Conservation (phyloP, 2,797 vertebrate genomes). For the Leptoclinus maculatus region DNA sequence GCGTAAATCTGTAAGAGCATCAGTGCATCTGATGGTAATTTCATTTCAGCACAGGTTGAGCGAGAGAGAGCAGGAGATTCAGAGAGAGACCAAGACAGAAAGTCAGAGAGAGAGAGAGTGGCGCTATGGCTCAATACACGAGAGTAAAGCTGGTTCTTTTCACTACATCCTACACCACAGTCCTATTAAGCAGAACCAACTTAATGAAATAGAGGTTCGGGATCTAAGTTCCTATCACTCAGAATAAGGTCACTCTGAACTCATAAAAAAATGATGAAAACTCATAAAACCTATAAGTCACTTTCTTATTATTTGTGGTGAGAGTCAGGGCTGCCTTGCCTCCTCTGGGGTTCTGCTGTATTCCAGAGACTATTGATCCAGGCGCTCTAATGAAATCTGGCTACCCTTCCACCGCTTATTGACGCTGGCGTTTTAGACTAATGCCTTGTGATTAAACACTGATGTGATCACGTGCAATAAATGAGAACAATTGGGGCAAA, state of each 20-base stretch:
- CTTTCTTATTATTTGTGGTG: slow-evolving; percentile 48
- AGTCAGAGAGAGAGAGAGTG: background rate
- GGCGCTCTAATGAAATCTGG: slow-evolving; percentile 54
- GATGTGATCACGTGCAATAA: slow-evolving; percentile 53
- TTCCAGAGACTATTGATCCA: slow-evolving; percentile 67
- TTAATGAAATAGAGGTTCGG: slow-evolving; percentile 51
- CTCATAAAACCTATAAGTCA: slow-evolving; percentile 45
- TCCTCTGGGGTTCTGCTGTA: slow-evolving; percentile 35
- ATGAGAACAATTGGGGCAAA: slow-evolving; percentile 46
- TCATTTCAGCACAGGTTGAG: slow-evolving; percentile 4
- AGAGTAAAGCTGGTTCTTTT: slow-evolving; percentile 6
- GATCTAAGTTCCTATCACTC: slow-evolving; percentile 29
- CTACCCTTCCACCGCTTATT: slow-evolving; percentile 43
- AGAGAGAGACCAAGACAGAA: background rate
- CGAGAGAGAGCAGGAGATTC: background rate
- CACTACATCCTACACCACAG: background rate
- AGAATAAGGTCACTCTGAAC: slow-evolving; percentile 53
- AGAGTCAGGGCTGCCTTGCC: slow-evolving; percentile 16
- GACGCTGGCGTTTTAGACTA: slow-evolving; percentile 56
- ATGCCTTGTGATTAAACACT: slow-evolving; percentile 69
- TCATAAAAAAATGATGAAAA: slow-evolving; percentile 56
- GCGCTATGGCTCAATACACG: background rate
- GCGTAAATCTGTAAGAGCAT: slow-evolving; percentile 1
- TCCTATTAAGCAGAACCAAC: slow-evolving; percentile 34
- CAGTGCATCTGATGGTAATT: slow-evolving; percentile 20